Evolutionary conservation across 2,113 vertebrate species (phyloP).

Genomic region (Emydura subglobosa): DNA sequence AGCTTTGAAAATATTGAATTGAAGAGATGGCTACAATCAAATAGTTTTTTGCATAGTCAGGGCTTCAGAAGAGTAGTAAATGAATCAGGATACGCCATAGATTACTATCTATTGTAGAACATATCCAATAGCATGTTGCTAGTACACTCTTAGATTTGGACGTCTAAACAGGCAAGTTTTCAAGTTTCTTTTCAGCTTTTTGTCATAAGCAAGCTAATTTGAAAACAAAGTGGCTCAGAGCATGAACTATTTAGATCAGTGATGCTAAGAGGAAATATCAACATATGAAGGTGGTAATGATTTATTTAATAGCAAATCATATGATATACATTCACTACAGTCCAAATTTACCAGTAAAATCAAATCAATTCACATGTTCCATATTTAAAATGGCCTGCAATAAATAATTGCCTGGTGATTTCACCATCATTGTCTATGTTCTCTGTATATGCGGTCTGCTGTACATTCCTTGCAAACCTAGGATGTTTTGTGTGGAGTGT

Average conservation of each 20-base stretch:
- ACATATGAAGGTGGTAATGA: rapidly evolving
- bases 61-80: neutral
- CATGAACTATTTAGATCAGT: neutral
- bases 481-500: conserved; percentile 6
- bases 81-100: rapidly evolving
- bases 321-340: rapidly evolving
- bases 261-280: neutral
- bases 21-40: neutral
- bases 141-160: neutral
- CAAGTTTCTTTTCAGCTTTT: neutral
- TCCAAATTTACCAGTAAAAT: neutral
- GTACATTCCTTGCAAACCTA: neutral
- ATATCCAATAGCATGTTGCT: rapidly evolving
- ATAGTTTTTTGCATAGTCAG: neutral
- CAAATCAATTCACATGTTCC: neutral
- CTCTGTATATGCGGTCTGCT: rapidly evolving
- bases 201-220: neutral
- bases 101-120: neutral
- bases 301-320: conserved; percentile 18
- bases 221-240: neutral
- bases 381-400: neutral
- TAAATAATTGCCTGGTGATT: neutral
- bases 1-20: neutral
- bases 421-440: neutral
- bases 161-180: neutral